Evolutionary conservation across 64 coral and sea anemone species (phyloP).

Genomic region (Platygyra sinensis): DNA sequence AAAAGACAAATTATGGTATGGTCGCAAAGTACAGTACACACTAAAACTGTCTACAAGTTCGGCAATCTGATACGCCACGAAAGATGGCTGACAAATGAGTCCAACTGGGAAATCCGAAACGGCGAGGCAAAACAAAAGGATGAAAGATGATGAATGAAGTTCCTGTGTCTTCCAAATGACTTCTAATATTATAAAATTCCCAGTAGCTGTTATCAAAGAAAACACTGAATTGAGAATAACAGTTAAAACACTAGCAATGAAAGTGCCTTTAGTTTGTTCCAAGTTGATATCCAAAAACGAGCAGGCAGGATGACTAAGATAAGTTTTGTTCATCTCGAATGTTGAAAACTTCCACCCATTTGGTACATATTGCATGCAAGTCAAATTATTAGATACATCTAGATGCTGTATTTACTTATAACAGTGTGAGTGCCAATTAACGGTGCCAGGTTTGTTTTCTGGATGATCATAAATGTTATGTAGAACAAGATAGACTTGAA

Average conservation of each 20-base stretch:
- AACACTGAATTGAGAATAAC: slow-evolving; percentile 17
- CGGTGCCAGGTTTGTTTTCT: too few relatives aligned
- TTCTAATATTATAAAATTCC: slow-evolving; percentile 6
- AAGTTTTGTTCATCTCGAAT: background rate
- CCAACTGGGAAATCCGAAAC: slow-evolving; percentile 35
- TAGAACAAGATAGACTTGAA: too few relatives aligned
- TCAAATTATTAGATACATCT: too few relatives aligned
- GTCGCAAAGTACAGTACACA: background rate
- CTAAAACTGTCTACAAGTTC: background rate
- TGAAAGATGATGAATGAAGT: slow-evolving; percentile 24
- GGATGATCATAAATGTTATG: too few relatives aligned
- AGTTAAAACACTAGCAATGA: slow-evolving; percentile 9
- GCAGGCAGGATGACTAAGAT: background rate
- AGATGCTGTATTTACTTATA: too few relatives aligned
- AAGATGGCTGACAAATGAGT: slow-evolving; percentile 21
- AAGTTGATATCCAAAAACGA: background rate
- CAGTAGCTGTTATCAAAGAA: background rate
- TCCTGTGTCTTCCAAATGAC: background rate
- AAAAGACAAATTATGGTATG: too few relatives aligned
- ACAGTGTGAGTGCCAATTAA: too few relatives aligned
- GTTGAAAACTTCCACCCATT: background rate
- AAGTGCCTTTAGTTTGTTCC: background rate
- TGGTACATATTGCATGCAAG: background rate
- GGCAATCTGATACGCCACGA: slow-evolving; percentile 34
- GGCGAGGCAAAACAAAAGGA: slow-evolving; percentile 1